Evolutionary conservation across 37 sponge, comb jelly and placozoan species (phyloP), one percentile per base, ranked within the genome.

Genomic region (Ianthella basta): DNA sequence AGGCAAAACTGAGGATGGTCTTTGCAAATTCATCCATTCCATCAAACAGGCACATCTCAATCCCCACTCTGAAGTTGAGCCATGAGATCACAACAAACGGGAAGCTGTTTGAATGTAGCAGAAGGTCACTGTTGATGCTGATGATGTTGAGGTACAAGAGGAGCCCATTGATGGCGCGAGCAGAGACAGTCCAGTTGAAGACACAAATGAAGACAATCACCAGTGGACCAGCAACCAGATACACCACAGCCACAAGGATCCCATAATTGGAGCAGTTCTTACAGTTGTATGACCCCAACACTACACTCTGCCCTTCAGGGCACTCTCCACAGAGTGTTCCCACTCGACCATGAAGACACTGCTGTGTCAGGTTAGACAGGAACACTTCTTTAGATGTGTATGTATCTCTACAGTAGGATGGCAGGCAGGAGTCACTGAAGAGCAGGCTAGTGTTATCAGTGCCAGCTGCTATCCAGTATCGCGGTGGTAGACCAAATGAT

Each of bases 271-370:
- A 12, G 36, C 89, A 88, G 12, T 34, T 12, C 4, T 37, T 24
- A 65, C 89, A 88, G 16, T 41, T 21, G 25, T 60, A 55, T 15
- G 84, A 84, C 16, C 89, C 84, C 25, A 88, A 37, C 14, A 60
- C 63, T 16, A 80, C 64, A 61, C 89, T 88, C 37, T 32, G 25
- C 55, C 77, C 56, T 8, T 25, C 1, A 15, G 13, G 37, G 37
- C 89, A 88, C 10, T 37, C 37, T 20, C 89, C 89, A 88, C 89
- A 88, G 0, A 88, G 72, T 56, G 84, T 27, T 50, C 89, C 89
- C 6, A 60, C 13, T 15, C 79, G 80, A 64, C 67, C 50, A 50
- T 84, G 8, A 15, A 19, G 14, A 79, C 89, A 88, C 50, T 83
- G 84, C 24, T 15, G n/a, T n/a, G n/a, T n/a, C n/a, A n/a, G n/a